phyloP scores from a whole-genome alignment of 2,888 invertebrate species.

The Oasisia sp. region DNA sequence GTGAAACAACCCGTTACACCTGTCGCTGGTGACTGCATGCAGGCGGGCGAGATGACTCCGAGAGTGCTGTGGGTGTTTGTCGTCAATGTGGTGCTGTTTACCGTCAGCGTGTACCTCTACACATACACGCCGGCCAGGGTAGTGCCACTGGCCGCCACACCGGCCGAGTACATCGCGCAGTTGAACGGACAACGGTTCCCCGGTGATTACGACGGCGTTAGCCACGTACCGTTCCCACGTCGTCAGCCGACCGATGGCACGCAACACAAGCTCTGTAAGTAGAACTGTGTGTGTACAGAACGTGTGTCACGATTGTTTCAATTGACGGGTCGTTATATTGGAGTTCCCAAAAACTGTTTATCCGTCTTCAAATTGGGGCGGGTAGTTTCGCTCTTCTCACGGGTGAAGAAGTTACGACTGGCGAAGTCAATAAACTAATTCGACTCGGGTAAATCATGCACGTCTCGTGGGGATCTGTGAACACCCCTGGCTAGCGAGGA shows the following conservation, averaged over 20 bases:
- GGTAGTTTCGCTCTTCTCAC: too few relatives aligned
- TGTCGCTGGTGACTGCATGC: background rate
- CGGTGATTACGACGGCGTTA: background rate
- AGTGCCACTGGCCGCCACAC: background rate
- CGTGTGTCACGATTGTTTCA: too few relatives aligned
- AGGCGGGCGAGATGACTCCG: background rate
- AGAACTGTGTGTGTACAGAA: background rate
- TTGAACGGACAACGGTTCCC: background rate
- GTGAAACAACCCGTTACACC: background rate
- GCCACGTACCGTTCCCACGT: background rate
- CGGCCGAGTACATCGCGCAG: background rate
- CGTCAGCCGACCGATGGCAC: background rate
- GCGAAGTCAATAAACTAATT: too few relatives aligned
- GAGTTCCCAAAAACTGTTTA: too few relatives aligned
- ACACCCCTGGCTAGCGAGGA: too few relatives aligned
- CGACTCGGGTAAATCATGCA: too few relatives aligned
- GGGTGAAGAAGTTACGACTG: too few relatives aligned
- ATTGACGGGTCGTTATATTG: too few relatives aligned
- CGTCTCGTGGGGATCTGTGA: too few relatives aligned
- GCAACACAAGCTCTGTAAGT: background rate
- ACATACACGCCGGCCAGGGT: background rate
- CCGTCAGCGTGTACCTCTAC: background rate
- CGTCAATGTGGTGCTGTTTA: background rate
- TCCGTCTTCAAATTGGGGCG: too few relatives aligned
- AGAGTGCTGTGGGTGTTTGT: background rate